These are phyloP conservation scores for Hydropsyche betteni DNA, from an alignment of 2,888 invertebrate species.

Conservation along the genomic window DNA sequence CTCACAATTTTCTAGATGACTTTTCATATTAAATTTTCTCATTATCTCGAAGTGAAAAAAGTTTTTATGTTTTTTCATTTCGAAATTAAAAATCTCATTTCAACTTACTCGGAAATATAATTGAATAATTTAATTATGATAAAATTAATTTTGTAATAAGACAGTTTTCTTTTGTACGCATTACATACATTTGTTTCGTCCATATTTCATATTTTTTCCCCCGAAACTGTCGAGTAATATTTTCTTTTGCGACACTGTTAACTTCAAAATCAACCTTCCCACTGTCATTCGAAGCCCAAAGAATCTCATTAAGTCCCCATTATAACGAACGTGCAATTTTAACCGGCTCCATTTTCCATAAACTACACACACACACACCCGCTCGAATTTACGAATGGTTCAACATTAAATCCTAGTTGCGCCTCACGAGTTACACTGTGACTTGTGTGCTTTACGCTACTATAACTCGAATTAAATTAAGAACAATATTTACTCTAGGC, in stretches of 20 bases:
- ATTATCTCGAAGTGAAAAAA: constrained; percentile 27
- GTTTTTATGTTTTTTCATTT: neutral
- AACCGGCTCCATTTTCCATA: too few relatives aligned
- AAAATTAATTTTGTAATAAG: constrained; percentile 1
- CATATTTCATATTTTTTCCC: too few relatives aligned
- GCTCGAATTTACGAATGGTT: constrained; percentile 58
- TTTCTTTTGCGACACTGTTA: too few relatives aligned
- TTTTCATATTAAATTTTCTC: constrained; percentile 28
- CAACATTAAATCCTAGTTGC: constrained; percentile 56
- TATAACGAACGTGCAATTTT: too few relatives aligned
- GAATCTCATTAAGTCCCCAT: too few relatives aligned
- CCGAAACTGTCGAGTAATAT: too few relatives aligned
- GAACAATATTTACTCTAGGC: constrained; percentile 66
- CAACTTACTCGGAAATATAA: constrained; percentile 18
- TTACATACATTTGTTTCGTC: too few relatives aligned
- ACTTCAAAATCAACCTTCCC: too few relatives aligned
- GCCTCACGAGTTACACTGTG: constrained; percentile 53
- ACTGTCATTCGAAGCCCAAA: too few relatives aligned
- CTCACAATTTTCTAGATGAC: too few relatives aligned
- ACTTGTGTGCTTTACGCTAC: constrained; percentile 42
- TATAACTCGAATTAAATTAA: constrained; percentile 65
- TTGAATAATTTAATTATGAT: constrained; percentile 23
- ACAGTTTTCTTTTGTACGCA: too few relatives aligned
- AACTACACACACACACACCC: too few relatives aligned
- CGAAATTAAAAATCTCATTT: constrained; percentile 19